Conservation (phyloP, 1,140 invertebrate species). For the Pectinophora gossypiella region DNA sequence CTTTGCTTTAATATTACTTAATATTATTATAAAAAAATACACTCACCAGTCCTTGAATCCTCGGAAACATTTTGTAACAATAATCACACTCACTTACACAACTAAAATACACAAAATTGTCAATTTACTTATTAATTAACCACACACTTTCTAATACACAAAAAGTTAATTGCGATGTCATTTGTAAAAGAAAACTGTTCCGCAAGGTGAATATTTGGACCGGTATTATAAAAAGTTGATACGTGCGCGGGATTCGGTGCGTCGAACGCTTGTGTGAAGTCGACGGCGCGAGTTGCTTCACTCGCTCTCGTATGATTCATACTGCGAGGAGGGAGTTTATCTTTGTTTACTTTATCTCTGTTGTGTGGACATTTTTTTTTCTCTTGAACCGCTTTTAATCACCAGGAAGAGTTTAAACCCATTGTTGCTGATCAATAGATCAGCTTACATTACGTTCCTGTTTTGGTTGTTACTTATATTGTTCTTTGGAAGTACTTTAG, state of each 20-base stretch:
- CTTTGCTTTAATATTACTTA: too few species aligned
- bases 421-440: too few species aligned
- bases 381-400: too few species aligned
- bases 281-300: background rate
- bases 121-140: too few species aligned
- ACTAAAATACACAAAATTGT: constrained; percentile 11
- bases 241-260: constrained; percentile 47
- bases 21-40: too few species aligned
- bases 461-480: too few species aligned
- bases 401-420: too few species aligned
- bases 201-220: background rate
- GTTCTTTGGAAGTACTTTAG: too few species aligned
- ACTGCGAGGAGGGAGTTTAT: background rate
- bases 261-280: background rate
- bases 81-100: constrained; percentile 29
- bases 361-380: too few species aligned
- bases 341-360: too few species aligned
- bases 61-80: constrained; percentile 52
- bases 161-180: background rate
- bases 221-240: constrained; percentile 9
- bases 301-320: background rate
- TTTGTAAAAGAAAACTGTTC: background rate
- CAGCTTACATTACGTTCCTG: too few species aligned
- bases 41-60: constrained; percentile 62
- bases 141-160: constrained; percentile 4